Base-by-base conservation (phyloP, 2,888 invertebrate species). In the Tenthredo notha region DNA sequence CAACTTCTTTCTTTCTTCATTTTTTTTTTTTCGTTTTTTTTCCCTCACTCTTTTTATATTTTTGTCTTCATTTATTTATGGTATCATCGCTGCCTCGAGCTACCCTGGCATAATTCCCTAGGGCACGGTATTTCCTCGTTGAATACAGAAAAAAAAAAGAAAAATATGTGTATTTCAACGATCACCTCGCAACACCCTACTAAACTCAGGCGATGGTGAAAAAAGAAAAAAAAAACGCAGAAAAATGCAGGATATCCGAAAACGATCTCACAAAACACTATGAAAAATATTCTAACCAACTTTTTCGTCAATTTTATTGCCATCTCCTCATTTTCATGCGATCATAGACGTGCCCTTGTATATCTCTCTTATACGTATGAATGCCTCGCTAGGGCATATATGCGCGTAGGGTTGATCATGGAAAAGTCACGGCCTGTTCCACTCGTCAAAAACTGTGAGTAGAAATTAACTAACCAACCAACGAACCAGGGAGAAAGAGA, bases 11-110 rank as follows among this genome's bases (percentile, higher is more conserved):
- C 15, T 21, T 21, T 40, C 43, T 85, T n/a, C 10, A 21, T 18
- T 33, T 33, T 10, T 3, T 4, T 33, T 50, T 9, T 21, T 37
- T 18, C 33, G 33, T 10, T 10, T 4, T 33, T 50, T 37, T 29
- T 18, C 37, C 58, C 58, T 15, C 21, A n/a, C 40, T 61, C 50
- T 40, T 58, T 21, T 12, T 80, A 25, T 40, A 33, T 61, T 61
- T 61, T 58, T 61, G 40, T 40, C 54, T 86, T 87, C 85, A 78
- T 84, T 87, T 89, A 89, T 89, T 89, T 89, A 89, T 87, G 87
- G 87, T 89, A 88, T 89, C 88, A 89, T 89, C 89, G 86, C 86
- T 82, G 47, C 47, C 83, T 58, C 80, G 80, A 77, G 83, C 47
- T 83, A 67, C 67, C 83, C 67, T 50, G 67, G 65, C 70, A 50